A percentile compares a stretch with the other conserved stretches of the same genome.
Conservation (phyloP, 2,113 vertebrate genomes). For the Microcebus griseorufus region DNA sequence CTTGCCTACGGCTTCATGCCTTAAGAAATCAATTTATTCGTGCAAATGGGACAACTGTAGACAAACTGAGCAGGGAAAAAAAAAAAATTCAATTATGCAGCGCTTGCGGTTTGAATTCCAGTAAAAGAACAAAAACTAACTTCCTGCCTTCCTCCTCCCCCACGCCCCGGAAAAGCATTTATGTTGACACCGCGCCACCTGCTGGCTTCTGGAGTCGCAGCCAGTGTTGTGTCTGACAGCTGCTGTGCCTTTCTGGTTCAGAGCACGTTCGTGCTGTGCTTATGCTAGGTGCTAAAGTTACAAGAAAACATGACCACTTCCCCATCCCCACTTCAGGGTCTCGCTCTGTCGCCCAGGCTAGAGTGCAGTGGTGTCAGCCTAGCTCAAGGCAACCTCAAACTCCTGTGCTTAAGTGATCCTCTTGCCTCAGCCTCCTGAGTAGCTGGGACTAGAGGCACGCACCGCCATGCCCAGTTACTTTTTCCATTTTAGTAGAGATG, state of each 20-base stretch:
- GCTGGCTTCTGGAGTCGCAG: background rate
- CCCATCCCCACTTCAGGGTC: background rate
- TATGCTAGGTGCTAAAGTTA: background rate
- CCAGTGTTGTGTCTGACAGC: background rate
- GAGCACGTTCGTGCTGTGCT: background rate
- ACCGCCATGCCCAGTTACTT: background rate
- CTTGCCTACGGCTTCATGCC: background rate
- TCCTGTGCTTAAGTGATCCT: background rate
- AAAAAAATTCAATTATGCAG: constrained; percentile 30
- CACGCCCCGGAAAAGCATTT: background rate
- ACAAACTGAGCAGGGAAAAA: background rate
- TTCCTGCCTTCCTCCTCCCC: background rate
- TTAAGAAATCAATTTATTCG: constrained; percentile 28
- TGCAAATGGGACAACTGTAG: background rate
- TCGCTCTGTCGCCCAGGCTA: background rate
- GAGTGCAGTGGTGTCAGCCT: background rate
- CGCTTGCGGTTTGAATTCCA: constrained; percentile 12
- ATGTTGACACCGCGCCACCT: constrained; percentile 43
- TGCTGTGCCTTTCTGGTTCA: background rate
- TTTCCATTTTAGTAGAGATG: background rate
- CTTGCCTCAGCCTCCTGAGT: background rate
- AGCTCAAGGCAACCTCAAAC: background rate
- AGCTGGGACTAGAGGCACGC: background rate
- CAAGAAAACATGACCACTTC: background rate
- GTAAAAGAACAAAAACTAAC: constrained; percentile 32